A percentile compares a stretch with the other conserved stretches of the same genome.
These are phyloP conservation scores for Drosophila pachea DNA, from an alignment of 1,140 invertebrate genomes.

Conservation along the genomic window DNA sequence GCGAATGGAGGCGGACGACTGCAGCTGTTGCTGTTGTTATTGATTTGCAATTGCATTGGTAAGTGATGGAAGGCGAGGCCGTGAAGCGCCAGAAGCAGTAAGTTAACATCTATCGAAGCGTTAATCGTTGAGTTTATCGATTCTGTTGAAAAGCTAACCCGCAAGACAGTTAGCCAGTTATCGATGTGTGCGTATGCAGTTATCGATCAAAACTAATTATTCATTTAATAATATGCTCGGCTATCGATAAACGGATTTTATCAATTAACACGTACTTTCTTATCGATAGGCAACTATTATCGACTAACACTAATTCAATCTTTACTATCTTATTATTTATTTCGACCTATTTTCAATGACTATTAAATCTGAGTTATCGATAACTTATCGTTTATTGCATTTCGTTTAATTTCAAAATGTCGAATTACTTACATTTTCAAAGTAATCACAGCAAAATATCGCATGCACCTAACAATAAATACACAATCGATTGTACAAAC, in stretches of 20 bases:
- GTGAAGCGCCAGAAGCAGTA: neutral
- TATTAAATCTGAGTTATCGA: neutral
- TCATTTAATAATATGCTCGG: too few relatives aligned
- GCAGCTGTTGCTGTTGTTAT: slow-evolving; percentile 43
- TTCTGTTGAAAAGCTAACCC: too few relatives aligned
- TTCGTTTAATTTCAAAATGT: too few relatives aligned
- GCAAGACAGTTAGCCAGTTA: neutral
- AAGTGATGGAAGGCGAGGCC: slow-evolving; percentile 36
- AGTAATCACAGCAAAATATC: too few relatives aligned
- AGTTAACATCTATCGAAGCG: slow-evolving; percentile 25
- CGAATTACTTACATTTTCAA: neutral
- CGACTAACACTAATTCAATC: too few relatives aligned
- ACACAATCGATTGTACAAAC: slow-evolving; percentile 15
- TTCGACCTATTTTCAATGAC: too few relatives aligned
- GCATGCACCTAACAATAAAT: neutral
- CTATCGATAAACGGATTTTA: too few relatives aligned
- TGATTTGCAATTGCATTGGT: slow-evolving; percentile 74
- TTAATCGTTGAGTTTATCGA: neutral
- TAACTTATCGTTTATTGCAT: neutral
- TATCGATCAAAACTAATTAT: too few relatives aligned
- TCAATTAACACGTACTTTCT: too few relatives aligned
- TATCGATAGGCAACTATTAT: too few relatives aligned
- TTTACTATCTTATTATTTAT: too few relatives aligned
- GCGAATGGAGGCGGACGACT: slow-evolving; percentile 27
- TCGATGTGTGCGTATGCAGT: neutral